Base-by-base conservation (phyloP, 2,888 invertebrate species). In the Aricia artaxerxes region DNA sequence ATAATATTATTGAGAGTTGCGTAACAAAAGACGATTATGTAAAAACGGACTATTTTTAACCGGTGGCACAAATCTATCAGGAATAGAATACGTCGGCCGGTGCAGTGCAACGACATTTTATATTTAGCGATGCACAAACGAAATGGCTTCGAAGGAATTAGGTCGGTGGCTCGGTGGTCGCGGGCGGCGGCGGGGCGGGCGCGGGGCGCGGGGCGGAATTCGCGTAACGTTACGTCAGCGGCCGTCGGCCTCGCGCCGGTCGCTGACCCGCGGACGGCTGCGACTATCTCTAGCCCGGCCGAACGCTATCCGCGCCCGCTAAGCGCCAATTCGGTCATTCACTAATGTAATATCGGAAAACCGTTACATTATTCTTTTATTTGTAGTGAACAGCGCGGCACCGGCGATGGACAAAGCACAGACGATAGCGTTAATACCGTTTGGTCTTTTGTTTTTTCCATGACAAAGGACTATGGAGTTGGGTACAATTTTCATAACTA, bases 161-260 rank as follows among this genome's bases (percentile, higher is more conserved):
- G 94, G 94, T 93, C 94, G 93, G 84, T 86, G 31, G 69, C 69
- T 69, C 69, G 69, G 69, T 38, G 69, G 69, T 13, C 69, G 69
- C 69, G 5, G 88, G 88, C 85, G 84, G 85, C 87, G 85, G 84
- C 84, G 81, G 86, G 88, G 85, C 83, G 84, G 82, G 86, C 84
- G 81, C 84, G 84, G 40, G 16, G 60, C 84, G 80, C 78, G 85
- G 83, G 87, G 89, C 87, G 92, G 92, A 92, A 93, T 93, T 92
- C 93, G 93, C 94, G 91, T 93, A 92, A 93, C 90, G 91, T 94
- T 94, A 94, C 94, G 94, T 94, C 94, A 94, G 93, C 91, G 94
- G 91, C 87, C 93, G 89, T 90, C 91, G 93, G 91, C 94, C 94
- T 90, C 92, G 89, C 90, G 85, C 83, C 92, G 94, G 93, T 91